phyloP scores from a whole-genome alignment of 2,888 invertebrate genomes.

The Prosapia bicincta region DNA sequence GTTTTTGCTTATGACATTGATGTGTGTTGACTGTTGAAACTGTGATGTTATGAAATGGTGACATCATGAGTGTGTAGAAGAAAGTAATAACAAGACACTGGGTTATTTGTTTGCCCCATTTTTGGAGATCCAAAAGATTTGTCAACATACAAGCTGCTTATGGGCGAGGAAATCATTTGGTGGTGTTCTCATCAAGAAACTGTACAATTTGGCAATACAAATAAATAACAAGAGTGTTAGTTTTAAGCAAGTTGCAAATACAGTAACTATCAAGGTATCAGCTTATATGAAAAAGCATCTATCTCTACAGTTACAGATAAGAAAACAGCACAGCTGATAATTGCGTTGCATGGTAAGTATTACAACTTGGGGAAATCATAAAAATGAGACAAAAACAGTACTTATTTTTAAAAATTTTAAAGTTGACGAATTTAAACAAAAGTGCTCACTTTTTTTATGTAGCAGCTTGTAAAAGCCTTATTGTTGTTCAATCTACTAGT shows the following conservation, averaged over 20 bases:
- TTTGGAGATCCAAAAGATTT: background rate
- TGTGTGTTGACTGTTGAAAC: too few relatives aligned
- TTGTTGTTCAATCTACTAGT: background rate
- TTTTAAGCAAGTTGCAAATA: background rate
- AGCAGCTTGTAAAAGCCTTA: constrained; percentile 9
- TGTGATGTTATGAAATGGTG: background rate
- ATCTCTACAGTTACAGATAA: too few relatives aligned
- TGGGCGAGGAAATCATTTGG: background rate
- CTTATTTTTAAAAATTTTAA: constrained; percentile 4
- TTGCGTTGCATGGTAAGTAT: background rate
- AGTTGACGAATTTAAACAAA: background rate
- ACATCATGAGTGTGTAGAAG: background rate
- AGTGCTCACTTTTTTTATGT: background rate
- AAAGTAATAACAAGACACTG: background rate
- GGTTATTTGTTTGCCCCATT: background rate
- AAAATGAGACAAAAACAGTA: background rate
- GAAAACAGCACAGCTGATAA: background rate
- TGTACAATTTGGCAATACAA: constrained; percentile 15
- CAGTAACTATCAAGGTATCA: constrained; percentile 3
- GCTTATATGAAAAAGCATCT: constrained; percentile 5
- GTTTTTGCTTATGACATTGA: background rate
- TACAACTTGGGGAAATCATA: background rate
- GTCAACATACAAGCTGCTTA: background rate
- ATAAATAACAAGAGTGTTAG: constrained; percentile 10
- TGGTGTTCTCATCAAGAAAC: too few relatives aligned